Percentiles rank a stretch among this genome's conserved stretches.
These are phyloP conservation scores for Campoletis sonorensis DNA, from an alignment of 1,140 invertebrate species.

Conservation along the genomic window DNA sequence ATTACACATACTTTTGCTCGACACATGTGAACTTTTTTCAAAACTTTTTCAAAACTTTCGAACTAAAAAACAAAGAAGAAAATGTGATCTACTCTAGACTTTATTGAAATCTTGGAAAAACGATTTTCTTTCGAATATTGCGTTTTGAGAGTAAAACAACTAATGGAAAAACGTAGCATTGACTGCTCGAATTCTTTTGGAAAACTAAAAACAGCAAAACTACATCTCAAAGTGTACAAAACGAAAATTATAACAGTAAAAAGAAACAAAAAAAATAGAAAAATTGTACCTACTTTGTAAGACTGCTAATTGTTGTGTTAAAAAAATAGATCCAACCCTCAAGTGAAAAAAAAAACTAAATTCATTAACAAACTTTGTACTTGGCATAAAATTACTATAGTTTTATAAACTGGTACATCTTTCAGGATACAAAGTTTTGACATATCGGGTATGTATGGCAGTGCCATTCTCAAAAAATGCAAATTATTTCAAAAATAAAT, in stretches of 20 bases:
- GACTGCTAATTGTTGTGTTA: slow-evolving; percentile 66
- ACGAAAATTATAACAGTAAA: slow-evolving; percentile 11
- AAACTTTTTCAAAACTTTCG: not conserved
- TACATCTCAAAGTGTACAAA: slow-evolving; percentile 35
- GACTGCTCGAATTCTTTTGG: slow-evolving; percentile 25
- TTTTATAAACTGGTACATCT: slow-evolving; percentile 32
- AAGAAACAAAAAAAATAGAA: slow-evolving; percentile 55
- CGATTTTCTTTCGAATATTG: slow-evolving; percentile 25
- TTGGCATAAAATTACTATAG: slow-evolving; percentile 26
- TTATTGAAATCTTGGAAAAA: slow-evolving; percentile 13
- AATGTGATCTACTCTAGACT: slow-evolving; percentile 26
- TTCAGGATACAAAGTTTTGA: not conserved
- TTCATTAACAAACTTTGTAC: not conserved
- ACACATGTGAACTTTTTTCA: not conserved
- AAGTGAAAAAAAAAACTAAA: not conserved
- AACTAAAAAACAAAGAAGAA: not conserved
- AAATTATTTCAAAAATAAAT: not conserved
- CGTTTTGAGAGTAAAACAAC: slow-evolving; percentile 7
- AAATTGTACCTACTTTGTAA: slow-evolving; percentile 67
- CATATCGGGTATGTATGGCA: slow-evolving; percentile 5
- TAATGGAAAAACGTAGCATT: slow-evolving; percentile 24
- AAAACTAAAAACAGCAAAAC: slow-evolving; percentile 15
- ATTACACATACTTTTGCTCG: not conserved
- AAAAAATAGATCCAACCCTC: slow-evolving; percentile 55
- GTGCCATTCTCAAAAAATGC: slow-evolving; percentile 17